phyloP scores from a whole-genome alignment of 2,888 invertebrate species.

The Drosophila kambysellisi region DNA sequence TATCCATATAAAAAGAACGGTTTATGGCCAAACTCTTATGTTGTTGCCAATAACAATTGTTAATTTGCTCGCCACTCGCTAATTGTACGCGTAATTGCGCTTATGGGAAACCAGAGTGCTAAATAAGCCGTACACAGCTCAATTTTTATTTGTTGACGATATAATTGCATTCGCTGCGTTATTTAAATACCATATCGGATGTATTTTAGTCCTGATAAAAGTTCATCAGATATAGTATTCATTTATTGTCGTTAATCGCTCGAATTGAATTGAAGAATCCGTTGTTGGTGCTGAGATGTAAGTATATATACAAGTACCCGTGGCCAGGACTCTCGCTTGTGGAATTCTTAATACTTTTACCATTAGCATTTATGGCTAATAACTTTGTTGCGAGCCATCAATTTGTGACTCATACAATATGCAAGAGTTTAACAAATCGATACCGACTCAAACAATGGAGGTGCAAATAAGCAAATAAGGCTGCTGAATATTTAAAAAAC shows the following conservation, averaged over 20 bases:
- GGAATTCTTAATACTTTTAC: not conserved
- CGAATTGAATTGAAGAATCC: not conserved
- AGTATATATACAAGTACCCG: not conserved
- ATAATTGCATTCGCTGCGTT: not conserved
- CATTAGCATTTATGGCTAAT: not conserved
- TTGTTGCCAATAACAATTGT: constrained; percentile 16
- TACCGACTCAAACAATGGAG: constrained; percentile 25
- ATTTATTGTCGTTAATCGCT: not conserved
- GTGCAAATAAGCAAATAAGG: constrained; percentile 39
- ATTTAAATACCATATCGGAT: not conserved
- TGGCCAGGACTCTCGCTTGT: not conserved
- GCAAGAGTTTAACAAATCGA: constrained; percentile 52
- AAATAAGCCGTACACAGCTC: not conserved
- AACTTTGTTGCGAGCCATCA: constrained; percentile 1
- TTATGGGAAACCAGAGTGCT: not conserved
- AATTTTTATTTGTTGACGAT: not conserved
- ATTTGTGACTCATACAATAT: constrained; percentile 39
- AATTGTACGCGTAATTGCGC: constrained; percentile 5
- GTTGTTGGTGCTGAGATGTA: not conserved
- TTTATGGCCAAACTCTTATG: constrained; percentile 48
- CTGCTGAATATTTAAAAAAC: constrained; percentile 34
- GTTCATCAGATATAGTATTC: not conserved
- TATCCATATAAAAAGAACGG: constrained; percentile 20
- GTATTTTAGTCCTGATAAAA: not conserved
- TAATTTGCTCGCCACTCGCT: constrained; percentile 18